Evolutionary conservation across 2,888 invertebrate genomes (phyloP).

Genomic region (Xylota sylvarum): DNA sequence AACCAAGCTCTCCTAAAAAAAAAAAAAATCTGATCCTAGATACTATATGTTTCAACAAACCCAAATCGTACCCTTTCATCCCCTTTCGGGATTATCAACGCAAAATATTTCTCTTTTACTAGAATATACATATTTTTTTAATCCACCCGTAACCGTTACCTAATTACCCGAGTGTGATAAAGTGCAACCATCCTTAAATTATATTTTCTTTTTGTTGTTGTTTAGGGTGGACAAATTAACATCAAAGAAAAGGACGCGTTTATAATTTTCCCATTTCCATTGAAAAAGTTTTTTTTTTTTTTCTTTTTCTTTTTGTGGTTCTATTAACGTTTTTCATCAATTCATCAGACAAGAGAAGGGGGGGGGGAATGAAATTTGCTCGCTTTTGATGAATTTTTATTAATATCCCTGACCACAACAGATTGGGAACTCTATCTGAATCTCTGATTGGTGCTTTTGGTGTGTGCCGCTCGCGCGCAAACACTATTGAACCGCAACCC

Average conservation of each 20-base stretch:
- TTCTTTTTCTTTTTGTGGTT: slow-evolving; percentile 24
- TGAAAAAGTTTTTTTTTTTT: not conserved
- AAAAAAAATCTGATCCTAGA: slow-evolving; percentile 3
- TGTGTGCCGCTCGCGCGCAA: slow-evolving; percentile 61
- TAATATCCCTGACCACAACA: slow-evolving; percentile 70
- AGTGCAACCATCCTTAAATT: slow-evolving; percentile 69
- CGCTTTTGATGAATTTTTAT: slow-evolving; percentile 50
- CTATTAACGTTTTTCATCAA: slow-evolving; percentile 28
- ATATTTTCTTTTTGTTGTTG: slow-evolving; percentile 31
- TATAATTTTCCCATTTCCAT: slow-evolving; percentile 1
- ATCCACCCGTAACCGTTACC: slow-evolving; percentile 49
- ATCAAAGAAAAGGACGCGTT: slow-evolving; percentile 33
- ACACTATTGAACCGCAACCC: slow-evolving; percentile 57
- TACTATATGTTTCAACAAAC: not conserved
- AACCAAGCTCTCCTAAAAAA: slow-evolving; percentile 11
- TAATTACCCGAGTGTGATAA: slow-evolving; percentile 72
- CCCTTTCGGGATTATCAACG: slow-evolving; percentile 66
- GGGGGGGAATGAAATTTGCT: not conserved
- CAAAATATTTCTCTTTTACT: slow-evolving; percentile 23
- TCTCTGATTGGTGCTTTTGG: slow-evolving; percentile 49
- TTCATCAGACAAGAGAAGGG: not conserved
- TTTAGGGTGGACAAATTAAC: slow-evolving; percentile 50
- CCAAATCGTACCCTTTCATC: slow-evolving; percentile 49
- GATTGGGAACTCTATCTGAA: slow-evolving; percentile 44
- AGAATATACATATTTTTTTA: slow-evolving; percentile 42